Conservation (phyloP, 2,113 vertebrate species). For the Dasyornis broadbenti region DNA sequence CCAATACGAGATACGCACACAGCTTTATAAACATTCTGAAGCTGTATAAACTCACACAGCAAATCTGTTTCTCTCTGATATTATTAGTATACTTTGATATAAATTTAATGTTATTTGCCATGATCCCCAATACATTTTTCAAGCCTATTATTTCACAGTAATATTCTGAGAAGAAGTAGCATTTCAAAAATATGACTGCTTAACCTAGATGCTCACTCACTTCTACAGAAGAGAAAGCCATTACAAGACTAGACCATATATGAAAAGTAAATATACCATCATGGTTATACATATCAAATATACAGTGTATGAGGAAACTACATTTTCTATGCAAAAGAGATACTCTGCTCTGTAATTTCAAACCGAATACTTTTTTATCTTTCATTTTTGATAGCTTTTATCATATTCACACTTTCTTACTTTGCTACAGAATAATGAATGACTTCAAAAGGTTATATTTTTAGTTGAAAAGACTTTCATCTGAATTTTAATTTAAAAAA, state of each 20-base stretch:
- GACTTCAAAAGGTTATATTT: constrained; percentile 38
- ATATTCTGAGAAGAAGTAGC: background rate
- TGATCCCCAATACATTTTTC: background rate
- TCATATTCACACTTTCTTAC: background rate
- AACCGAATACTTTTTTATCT: constrained; percentile 9
- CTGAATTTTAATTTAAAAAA: background rate
- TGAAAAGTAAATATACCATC: constrained; percentile 9
- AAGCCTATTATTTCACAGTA: background rate
- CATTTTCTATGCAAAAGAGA: constrained; percentile 3
- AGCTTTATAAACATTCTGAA: background rate
- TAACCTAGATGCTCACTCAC: background rate
- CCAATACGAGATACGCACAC: background rate
- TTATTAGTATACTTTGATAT: background rate
- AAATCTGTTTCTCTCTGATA: background rate
- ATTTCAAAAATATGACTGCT: background rate
- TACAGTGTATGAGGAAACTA: background rate
- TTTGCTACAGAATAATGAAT: constrained; percentile 9
- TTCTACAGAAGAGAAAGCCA: background rate
- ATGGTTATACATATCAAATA: background rate
- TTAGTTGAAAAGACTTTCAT: constrained; percentile 10
- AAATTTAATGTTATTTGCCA: background rate
- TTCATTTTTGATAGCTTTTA: constrained; percentile 34
- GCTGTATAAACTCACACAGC: background rate
- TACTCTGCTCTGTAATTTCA: background rate
- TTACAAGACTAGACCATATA: background rate